Conservation (phyloP, 2,797 vertebrate genomes). For the Serranus cabrilla region DNA sequence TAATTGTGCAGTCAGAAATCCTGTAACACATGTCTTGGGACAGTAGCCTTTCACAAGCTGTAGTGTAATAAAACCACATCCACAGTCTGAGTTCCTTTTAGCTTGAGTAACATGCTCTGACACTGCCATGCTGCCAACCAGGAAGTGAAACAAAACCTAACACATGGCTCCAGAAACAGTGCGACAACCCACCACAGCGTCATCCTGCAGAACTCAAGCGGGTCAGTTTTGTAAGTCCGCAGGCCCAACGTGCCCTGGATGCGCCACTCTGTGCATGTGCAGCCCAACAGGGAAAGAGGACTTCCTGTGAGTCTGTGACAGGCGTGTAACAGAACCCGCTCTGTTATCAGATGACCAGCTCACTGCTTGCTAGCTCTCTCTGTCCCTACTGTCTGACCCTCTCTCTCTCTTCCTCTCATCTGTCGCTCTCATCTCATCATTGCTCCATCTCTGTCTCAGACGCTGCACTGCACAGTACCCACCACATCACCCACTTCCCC, state of each 20-base stretch:
- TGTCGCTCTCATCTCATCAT: conserved; percentile 77
- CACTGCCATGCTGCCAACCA: conserved; percentile 64
- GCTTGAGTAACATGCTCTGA: conserved; percentile 56
- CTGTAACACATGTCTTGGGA: conserved; percentile 23
- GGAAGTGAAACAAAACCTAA: conserved; percentile 68
- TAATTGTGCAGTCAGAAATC: conserved; percentile 11
- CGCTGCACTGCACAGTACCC: conserved; percentile 74
- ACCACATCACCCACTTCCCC: conserved; percentile 85
- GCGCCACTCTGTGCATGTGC: conserved; percentile 65
- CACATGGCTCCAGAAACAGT: conserved; percentile 57
- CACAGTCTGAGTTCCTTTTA: conserved; percentile 54
- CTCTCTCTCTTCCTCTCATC: conserved; percentile 70
- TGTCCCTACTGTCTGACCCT: conserved; percentile 76
- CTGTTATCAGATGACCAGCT: conserved; percentile 91
- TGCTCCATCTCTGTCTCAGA: conserved; percentile 79
- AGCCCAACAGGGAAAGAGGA: conserved; percentile 74
- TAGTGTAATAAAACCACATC: conserved; percentile 63
- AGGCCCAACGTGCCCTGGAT: conserved; percentile 43
- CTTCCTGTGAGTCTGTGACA: conserved; percentile 86
- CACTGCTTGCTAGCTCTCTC: conserved; percentile 73
- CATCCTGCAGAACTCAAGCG: conserved; percentile 39
- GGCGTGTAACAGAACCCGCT: conserved; percentile 89
- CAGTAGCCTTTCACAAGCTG: conserved; percentile 39
- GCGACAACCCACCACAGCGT: conserved; percentile 14
- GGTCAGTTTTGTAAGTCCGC: conserved; percentile 34